Base-by-base conservation (phyloP, 2,888 invertebrate species). In the Endomychus coccineus region DNA sequence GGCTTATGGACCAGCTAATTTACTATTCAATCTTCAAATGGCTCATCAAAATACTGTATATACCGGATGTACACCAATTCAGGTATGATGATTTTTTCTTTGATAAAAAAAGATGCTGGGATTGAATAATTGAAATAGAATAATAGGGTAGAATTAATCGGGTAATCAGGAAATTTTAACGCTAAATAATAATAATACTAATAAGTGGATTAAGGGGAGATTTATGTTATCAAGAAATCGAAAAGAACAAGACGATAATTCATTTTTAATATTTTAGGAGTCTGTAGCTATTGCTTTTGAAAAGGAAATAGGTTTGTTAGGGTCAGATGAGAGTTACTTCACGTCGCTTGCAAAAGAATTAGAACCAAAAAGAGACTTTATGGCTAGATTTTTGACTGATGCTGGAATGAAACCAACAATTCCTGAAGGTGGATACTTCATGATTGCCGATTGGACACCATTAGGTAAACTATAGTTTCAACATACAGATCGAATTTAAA, bases 361-460 rank as follows among this genome's bases (percentile, higher is more conserved):
- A 28, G 61, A 76, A 37, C 71, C 75, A 0, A 94, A 95, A 62
- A 68, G 92, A 17, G 85, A 94, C 62, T 80, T 70, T 52, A 79
- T 92, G 69, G 78, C 77, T 0, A 77, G 80, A 51, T 76, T 86
- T 42, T 68, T 91, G 14, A 61, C 55, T 3, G 83, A 88, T 7
- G 80, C 81, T 35, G 94, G 92, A 0, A 87, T 97, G 80, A 77
- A 76, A 22, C 92, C 96, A 0, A 88, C 88, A 0, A 69, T 95
- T 36, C 98, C 98, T 0, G 91, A 97, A 51, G 95, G 92, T 2
- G 97, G 98, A 0, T 99, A 96, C 67, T 99, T 98, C 60, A 84
- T 99, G 74, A 63, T 98, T 33, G 95, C 95, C 1, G 91, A 98
- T 67, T 94, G 89, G 82, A 78, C 83, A 6, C 69, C 77, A 3